These are phyloP conservation scores for Lasioglossum malachurum DNA, from an alignment of 2,888 invertebrate species.

Conservation along the genomic window DNA sequence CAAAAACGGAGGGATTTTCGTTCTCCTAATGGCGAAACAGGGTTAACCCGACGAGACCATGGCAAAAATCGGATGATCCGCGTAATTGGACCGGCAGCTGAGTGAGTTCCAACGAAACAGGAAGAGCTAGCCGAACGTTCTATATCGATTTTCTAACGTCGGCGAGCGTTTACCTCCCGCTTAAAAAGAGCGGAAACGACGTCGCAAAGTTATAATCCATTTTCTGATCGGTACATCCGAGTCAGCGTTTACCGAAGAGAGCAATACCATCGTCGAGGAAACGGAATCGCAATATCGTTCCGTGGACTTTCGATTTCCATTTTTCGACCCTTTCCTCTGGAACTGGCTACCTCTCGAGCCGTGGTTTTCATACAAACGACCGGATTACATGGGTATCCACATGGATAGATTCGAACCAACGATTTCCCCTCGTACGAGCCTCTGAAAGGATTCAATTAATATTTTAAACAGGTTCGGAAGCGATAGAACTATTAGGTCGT, in stretches of 20 bases:
- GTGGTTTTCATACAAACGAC: conserved; percentile 17
- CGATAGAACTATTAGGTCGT: not conserved
- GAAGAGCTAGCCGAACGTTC: not conserved
- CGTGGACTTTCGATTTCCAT: not conserved
- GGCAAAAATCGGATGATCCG: not conserved
- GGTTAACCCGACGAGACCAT: not conserved
- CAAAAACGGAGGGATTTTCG: not conserved
- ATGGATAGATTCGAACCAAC: not conserved
- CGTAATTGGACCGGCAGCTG: not conserved
- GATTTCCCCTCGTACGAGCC: not conserved
- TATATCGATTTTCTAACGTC: conserved; percentile 4
- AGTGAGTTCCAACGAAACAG: not conserved
- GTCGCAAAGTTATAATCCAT: not conserved
- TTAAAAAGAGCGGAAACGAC: not conserved
- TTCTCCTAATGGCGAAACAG: not conserved
- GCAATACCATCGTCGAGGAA: not conserved
- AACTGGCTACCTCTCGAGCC: not conserved
- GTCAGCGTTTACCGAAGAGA: not conserved
- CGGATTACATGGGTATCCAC: conserved; percentile 1
- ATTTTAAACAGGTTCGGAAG: not conserved
- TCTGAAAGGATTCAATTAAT: not conserved
- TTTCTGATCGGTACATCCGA: not conserved
- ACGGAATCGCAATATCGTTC: not conserved
- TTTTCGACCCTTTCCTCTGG: not conserved
- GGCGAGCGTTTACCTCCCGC: not conserved